Conservation (phyloP, 1,140 invertebrate species). For the Zaprionus camerounensis region DNA sequence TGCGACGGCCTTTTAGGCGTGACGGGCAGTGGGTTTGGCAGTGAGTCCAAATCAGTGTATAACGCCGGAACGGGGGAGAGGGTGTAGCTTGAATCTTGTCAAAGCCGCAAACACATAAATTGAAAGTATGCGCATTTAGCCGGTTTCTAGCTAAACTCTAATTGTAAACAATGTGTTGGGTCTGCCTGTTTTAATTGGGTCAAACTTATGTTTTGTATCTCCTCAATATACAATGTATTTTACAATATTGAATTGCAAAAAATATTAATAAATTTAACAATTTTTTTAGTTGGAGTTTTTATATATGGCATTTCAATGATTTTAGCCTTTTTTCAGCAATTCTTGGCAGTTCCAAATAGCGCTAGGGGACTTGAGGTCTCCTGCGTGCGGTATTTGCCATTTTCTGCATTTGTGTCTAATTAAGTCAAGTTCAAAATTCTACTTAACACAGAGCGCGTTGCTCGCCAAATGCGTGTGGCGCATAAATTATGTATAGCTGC, state of each 20-base stretch:
- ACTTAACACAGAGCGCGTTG: slow-evolving; percentile 55
- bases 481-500: slow-evolving; percentile 64
- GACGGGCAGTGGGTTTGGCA: slow-evolving; percentile 18
- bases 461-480: slow-evolving; percentile 50
- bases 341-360: slow-evolving; percentile 6
- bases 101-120: slow-evolving; percentile 48
- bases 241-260: too few relatives aligned
- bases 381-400: slow-evolving; percentile 56
- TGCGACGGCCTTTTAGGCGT: slow-evolving; percentile 52
- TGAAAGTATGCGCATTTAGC: slow-evolving; percentile 33
- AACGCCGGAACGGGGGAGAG: not conserved
- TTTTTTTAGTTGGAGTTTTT: too few relatives aligned
- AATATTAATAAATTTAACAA: too few relatives aligned
- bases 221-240: too few relatives aligned
- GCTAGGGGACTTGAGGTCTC: slow-evolving; percentile 43
- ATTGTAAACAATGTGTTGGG: not conserved
- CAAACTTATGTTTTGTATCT: too few relatives aligned
- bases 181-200: not conserved
- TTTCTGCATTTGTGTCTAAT: slow-evolving; percentile 68
- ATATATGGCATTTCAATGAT: too few relatives aligned
- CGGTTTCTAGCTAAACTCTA: slow-evolving; percentile 15
- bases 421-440: slow-evolving; percentile 77
- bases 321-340: slow-evolving; percentile 1
- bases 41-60: slow-evolving; percentile 7
- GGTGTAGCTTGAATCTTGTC: not conserved